Base-by-base conservation (phyloP, 2,113 vertebrate species). In the Poeciliopsis turrubarensis region DNA sequence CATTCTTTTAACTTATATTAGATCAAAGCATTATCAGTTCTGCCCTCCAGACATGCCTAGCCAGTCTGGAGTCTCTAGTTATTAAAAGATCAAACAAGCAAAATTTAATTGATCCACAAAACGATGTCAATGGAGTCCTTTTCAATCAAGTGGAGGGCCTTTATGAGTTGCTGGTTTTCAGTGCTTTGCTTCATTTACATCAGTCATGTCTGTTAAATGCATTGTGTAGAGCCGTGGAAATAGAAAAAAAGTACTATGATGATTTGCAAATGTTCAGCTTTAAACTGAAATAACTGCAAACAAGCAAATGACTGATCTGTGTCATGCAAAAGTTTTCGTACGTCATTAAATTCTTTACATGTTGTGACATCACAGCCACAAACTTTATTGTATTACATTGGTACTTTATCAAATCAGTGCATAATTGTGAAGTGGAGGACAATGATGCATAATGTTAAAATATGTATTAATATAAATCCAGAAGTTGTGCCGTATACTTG, bases 1-100 rank as follows among this genome's bases (percentile, higher is more conserved):
- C 71, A 74, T 89, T 89, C 80, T 80, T 32, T 73, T 61, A 47
- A 44, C 76, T 79, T 75, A 30, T 81, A 84, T 91, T 78, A 73
- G 73, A 87, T 90, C 79, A 88, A 87, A 83, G 70, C 68, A 51
- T 72, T 75, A 79, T 68, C 47, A 73, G 66, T 61, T 77, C 41
- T 79, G 71, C 79, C 84, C 73, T 77, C 19, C 51, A 87, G 80
- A 84, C 73, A 70, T 15, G 60, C 65, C 57, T 17, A 31, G 54
- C 64, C 75, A 67, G 39, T 64, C n/a, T 67, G 68, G 12, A 62
- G 77, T 57, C 34, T 31, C 22, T 54, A n/a, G 22, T 64, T 76
- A 75, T 79, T 75, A 69, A 78, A 78, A 32, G 68, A 34, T 80
- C 47, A 74, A 64, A 72, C 5, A 1, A 72, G 54, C 41, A 30